Conservation (phyloP, 37 sponge, comb jelly and placozoan genomes). For the Trichoplax adhaerens region DNA sequence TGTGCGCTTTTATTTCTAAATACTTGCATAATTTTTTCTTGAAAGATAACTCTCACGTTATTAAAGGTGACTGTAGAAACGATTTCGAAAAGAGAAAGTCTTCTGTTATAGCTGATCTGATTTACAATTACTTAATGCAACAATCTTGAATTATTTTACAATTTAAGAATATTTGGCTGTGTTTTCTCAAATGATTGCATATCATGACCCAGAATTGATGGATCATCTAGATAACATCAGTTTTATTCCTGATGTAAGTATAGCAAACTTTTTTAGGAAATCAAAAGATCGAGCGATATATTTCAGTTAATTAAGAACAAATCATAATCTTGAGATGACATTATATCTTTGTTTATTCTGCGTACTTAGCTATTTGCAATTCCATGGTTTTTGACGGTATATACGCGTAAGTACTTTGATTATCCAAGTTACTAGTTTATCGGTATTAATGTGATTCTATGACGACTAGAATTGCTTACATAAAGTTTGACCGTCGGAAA, state of each 20-base stretch:
- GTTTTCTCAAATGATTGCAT: slow-evolving; percentile 82
- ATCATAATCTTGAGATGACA: neutral
- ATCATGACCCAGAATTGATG: slow-evolving; percentile 86
- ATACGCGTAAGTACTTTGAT: slow-evolving; percentile 62
- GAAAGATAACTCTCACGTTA: slow-evolving; percentile 82
- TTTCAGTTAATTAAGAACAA: too few relatives aligned
- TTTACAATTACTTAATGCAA: too few relatives aligned
- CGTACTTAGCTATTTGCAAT: slow-evolving; percentile 84
- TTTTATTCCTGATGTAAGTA: slow-evolving; percentile 67
- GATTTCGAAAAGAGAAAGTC: neutral
- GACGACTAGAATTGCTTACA: too few relatives aligned
- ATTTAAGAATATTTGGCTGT: slow-evolving; percentile 72
- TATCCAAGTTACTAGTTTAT: too few relatives aligned
- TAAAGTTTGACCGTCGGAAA: too few relatives aligned
- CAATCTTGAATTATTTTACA: neutral
- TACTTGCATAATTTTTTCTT: slow-evolving; percentile 90
- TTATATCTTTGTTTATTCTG: neutral
- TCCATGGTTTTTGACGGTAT: slow-evolving; percentile 98
- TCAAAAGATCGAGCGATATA: too few relatives aligned
- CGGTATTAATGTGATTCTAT: too few relatives aligned
- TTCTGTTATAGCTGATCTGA: neutral
- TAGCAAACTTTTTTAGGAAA: too few relatives aligned
- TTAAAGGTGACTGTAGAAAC: slow-evolving; percentile 49
- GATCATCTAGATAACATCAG: slow-evolving; percentile 63
- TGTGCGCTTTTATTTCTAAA: slow-evolving; percentile 70